A percentile compares a stretch with the other conserved stretches of the same genome.
phyloP scores from a whole-genome alignment of 2,888 invertebrate genomes.

The Spodoptera littoralis region DNA sequence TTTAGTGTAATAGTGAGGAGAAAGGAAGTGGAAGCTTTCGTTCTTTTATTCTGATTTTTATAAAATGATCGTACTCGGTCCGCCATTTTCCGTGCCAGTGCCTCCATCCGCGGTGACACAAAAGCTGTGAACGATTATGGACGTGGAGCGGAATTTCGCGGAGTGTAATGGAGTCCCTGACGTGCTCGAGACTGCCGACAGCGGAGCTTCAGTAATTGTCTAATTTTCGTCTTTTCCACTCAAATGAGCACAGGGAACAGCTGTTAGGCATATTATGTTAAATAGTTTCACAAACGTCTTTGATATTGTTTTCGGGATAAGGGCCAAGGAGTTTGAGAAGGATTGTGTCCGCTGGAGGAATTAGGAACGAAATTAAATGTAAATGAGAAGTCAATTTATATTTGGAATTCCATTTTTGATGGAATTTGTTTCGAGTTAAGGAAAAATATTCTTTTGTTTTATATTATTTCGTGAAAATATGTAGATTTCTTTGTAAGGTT shows the following conservation, averaged over 20 bases:
- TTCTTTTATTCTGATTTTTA: constrained; percentile 46
- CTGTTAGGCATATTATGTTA: constrained; percentile 44
- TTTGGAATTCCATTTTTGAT: constrained; percentile 16
- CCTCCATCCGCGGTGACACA: constrained; percentile 59
- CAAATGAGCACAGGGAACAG: constrained; percentile 48
- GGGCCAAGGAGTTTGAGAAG: constrained; percentile 23
- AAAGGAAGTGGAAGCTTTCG: constrained; percentile 40
- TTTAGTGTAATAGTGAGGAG: constrained; percentile 51
- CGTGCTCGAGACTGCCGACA: constrained; percentile 49
- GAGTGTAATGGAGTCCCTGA: constrained; percentile 59
- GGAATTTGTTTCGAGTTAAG: background rate
- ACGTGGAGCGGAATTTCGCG: constrained; percentile 56
- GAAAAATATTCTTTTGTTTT: background rate
- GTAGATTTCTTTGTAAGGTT: too few species aligned
- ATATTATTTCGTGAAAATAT: too few species aligned
- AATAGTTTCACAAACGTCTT: constrained; percentile 47
- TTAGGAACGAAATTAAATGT: constrained; percentile 33
- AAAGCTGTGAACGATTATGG: constrained; percentile 68
- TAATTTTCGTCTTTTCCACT: constrained; percentile 60
- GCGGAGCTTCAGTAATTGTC: constrained; percentile 57
- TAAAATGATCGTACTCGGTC: constrained; percentile 55
- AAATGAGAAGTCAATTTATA: constrained; percentile 18
- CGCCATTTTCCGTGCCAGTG: constrained; percentile 70
- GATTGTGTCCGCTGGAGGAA: constrained; percentile 35
- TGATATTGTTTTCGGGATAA: constrained; percentile 45